These are phyloP conservation scores for Ancistrus triradiatus DNA, from an alignment of 2,113 vertebrate species.

Conservation along the genomic window DNA sequence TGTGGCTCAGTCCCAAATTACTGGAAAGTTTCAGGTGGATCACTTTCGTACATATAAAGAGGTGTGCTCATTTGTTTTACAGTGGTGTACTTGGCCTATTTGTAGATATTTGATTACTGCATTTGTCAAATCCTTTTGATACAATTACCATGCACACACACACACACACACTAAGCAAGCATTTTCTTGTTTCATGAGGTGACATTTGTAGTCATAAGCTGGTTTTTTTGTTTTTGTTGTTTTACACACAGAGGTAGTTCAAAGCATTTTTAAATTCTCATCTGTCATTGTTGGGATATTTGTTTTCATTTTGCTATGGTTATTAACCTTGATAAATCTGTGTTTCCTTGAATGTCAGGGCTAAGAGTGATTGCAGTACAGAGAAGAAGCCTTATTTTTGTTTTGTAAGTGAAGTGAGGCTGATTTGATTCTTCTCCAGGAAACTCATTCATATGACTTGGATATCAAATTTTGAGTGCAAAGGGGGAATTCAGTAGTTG, in stretches of 20 bases:
- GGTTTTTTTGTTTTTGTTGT: neutral
- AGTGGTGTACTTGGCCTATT: too few relatives aligned
- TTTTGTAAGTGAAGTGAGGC: neutral
- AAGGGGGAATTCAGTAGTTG: neutral
- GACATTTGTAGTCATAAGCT: too few relatives aligned
- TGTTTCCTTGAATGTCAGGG: neutral
- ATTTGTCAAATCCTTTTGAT: too few relatives aligned
- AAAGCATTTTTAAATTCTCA: neutral
- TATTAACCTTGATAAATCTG: neutral
- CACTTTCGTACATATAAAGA: too few relatives aligned
- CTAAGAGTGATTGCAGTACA: too few relatives aligned
- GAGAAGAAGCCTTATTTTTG: neutral
- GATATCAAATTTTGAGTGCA: neutral
- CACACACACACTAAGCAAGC: too few relatives aligned
- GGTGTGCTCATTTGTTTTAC: too few relatives aligned
- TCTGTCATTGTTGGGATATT: neutral
- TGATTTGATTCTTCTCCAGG: neutral
- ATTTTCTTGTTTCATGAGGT: too few relatives aligned
- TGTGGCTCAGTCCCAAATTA: too few relatives aligned
- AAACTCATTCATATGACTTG: neutral
- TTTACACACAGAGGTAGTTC: neutral
- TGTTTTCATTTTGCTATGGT: neutral
- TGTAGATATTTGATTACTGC: too few relatives aligned
- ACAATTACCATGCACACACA: too few relatives aligned
- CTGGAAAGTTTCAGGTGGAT: too few relatives aligned